Evolutionary conservation across 2,888 invertebrate genomes (phyloP).

Genomic region (Chymomyza amoena): DNA sequence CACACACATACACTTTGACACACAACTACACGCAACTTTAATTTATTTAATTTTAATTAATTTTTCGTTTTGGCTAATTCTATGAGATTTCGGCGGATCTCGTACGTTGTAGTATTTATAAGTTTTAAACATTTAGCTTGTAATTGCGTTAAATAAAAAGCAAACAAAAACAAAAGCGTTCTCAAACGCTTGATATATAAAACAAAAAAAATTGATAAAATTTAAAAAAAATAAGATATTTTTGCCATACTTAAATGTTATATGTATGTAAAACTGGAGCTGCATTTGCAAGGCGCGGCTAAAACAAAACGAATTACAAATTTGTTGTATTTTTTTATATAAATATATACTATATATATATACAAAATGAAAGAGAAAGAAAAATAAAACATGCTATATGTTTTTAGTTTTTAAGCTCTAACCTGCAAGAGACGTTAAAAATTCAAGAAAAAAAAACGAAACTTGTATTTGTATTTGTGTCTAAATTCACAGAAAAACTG

Average conservation of each 20-base stretch:
- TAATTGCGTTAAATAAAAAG: conserved; percentile 44
- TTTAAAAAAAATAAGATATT: conserved; percentile 31
- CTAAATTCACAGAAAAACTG: conserved; percentile 56
- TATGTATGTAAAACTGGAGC: conserved; percentile 33
- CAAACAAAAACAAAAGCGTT: conserved; percentile 13
- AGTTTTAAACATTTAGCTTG: conserved; percentile 62
- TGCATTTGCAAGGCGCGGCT: conserved; percentile 26
- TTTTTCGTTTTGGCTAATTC: conserved; percentile 15
- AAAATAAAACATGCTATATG: conserved; percentile 29
- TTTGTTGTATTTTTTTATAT: conserved; percentile 65
- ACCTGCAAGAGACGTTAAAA: conserved; percentile 47
- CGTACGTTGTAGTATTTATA: conserved; percentile 70
- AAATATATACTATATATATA: conserved; percentile 32
- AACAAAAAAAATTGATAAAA: conserved; percentile 11
- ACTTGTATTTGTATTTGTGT: conserved; percentile 62
- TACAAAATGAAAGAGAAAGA: neutral
- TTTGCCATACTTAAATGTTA: conserved; percentile 63
- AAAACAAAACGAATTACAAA: conserved; percentile 59
- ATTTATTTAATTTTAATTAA: conserved; percentile 57
- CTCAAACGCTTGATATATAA: conserved; percentile 9
- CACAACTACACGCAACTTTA: neutral
- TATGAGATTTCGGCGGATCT: conserved; percentile 67
- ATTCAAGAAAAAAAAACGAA: conserved; percentile 22
- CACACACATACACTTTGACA: neutral
- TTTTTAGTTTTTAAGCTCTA: conserved; percentile 52